phyloP scores from a whole-genome alignment of 2,113 vertebrate species.

The Diadophis punctatus region DNA sequence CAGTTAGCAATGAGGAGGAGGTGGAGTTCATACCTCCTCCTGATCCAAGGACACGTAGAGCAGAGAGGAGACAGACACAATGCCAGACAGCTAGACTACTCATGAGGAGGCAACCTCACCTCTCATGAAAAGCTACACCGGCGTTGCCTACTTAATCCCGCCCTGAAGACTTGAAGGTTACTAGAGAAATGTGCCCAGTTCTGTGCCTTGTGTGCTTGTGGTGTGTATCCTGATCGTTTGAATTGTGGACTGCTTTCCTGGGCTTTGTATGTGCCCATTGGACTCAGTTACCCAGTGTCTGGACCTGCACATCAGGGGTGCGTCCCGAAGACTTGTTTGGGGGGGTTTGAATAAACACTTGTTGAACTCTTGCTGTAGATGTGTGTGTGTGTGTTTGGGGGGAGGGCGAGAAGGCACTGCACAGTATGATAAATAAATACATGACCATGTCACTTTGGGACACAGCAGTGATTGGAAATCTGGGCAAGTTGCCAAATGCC shows the following conservation, averaged over 20 bases:
- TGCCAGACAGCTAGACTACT: neutral
- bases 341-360: too few species aligned
- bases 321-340: too few species aligned
- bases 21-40: neutral
- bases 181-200: neutral
- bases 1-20: neutral
- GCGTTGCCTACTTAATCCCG: neutral
- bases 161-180: neutral
- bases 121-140: neutral
- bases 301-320: neutral
- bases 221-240: neutral
- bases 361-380: too few species aligned
- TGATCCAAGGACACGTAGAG: neutral
- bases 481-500: neutral
- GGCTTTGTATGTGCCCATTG: neutral
- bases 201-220: neutral
- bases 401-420: rapidly evolving
- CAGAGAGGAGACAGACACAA: neutral
- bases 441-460: too few species aligned
- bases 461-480: neutral
- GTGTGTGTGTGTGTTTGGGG: too few species aligned
- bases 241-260: neutral
- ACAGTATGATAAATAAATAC: too few species aligned
- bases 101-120: neutral
- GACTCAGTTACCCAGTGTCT: neutral